Evolutionary conservation across 2,888 invertebrate genomes (phyloP).

Genomic region (Encarsia formosa): DNA sequence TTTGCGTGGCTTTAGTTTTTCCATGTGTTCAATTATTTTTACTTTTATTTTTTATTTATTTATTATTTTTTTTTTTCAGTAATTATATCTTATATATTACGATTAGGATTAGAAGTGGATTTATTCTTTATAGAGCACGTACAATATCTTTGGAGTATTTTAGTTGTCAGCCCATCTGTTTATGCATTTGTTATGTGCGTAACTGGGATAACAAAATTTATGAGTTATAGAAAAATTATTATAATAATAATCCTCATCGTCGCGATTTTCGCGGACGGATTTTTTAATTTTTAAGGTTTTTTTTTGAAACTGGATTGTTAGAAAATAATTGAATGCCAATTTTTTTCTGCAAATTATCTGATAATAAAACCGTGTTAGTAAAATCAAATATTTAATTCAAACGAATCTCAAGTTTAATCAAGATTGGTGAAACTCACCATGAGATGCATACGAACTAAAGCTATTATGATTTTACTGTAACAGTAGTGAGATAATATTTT

Average conservation of each 20-base stretch:
- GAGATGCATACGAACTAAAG: too few relatives aligned
- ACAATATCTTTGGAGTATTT: constrained; percentile 48
- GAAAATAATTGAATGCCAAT: too few relatives aligned
- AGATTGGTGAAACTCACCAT: too few relatives aligned
- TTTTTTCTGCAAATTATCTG: too few relatives aligned
- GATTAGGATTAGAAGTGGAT: constrained; percentile 38
- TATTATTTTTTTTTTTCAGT: constrained; percentile 29
- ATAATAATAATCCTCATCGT: constrained; percentile 6
- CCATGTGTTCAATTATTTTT: constrained; percentile 6
- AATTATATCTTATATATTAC: constrained; percentile 46
- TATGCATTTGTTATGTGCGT: neutral
- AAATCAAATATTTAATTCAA: too few relatives aligned
- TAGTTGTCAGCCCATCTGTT: constrained; percentile 7
- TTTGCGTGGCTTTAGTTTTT: constrained; percentile 20
- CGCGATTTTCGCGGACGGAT: constrained; percentile 13
- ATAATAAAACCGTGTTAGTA: too few relatives aligned
- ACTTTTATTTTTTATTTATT: constrained; percentile 2
- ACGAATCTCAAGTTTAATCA: too few relatives aligned
- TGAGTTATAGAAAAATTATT: constrained; percentile 11
- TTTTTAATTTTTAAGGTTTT: too few relatives aligned
- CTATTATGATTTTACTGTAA: too few relatives aligned
- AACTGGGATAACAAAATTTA: constrained; percentile 5
- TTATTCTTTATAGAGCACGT: constrained; percentile 39
- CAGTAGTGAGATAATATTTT: too few relatives aligned
- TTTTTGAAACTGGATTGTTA: too few relatives aligned